Conservation (phyloP, 2,888 invertebrate genomes). For the Troilus luridus region DNA sequence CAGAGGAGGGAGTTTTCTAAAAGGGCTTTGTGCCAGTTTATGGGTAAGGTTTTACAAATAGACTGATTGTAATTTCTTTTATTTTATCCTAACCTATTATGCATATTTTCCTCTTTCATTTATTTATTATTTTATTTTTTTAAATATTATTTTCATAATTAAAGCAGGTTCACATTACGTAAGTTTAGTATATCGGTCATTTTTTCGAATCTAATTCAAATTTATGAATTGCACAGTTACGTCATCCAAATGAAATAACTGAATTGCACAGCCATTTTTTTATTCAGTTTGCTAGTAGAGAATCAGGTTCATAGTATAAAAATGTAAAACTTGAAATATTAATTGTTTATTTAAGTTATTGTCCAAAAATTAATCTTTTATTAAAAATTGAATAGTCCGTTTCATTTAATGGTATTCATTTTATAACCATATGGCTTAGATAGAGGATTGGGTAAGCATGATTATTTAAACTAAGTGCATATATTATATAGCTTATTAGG, state of each 20-base stretch:
- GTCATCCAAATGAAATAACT: background rate
- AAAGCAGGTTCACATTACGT: background rate
- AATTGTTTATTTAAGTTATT: background rate
- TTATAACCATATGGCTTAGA: background rate
- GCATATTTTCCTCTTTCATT: background rate
- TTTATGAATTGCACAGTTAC: background rate
- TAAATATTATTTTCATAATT: background rate
- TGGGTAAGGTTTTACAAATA: conserved; percentile 60
- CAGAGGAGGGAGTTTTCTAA: conserved; percentile 61
- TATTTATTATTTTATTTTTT: background rate
- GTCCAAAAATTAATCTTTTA: background rate
- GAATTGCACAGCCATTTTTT: background rate
- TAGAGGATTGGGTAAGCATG: background rate
- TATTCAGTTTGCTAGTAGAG: background rate
- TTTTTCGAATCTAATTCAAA: background rate
- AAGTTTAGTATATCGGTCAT: background rate
- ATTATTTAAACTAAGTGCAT: background rate
- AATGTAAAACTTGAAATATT: background rate
- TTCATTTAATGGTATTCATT: background rate
- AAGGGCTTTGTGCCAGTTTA: conserved; percentile 63
- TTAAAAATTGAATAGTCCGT: background rate
- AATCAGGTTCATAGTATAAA: background rate
- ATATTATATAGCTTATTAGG: background rate
- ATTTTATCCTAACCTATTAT: background rate
- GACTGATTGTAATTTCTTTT: background rate